Conservation (phyloP, 2,888 invertebrate species). For the Cheilosia variabilis region DNA sequence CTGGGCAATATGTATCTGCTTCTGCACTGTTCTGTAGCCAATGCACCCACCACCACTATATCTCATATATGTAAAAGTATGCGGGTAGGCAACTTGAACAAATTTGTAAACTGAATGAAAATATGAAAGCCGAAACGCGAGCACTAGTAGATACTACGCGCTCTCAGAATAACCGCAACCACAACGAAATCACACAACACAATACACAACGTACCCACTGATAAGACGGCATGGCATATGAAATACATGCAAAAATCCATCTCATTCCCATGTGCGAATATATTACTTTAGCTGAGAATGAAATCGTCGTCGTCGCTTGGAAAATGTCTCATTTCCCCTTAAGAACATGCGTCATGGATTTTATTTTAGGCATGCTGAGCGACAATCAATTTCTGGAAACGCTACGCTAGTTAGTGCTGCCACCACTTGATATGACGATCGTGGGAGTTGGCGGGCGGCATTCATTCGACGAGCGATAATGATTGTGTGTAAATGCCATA, state of each 20-base stretch:
- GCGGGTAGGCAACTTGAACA: constrained; percentile 30
- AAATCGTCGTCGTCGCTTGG: constrained; percentile 38
- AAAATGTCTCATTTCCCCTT: constrained; percentile 71
- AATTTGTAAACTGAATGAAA: background rate
- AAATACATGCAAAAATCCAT: no score
- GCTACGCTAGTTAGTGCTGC: constrained; percentile 3
- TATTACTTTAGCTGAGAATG: background rate
- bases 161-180: background rate
- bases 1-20: constrained; percentile 37
- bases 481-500: constrained; percentile 15
- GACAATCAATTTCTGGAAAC: constrained; percentile 42
- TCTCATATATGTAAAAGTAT: constrained; percentile 28
- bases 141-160: no score
- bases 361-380: constrained; percentile 62
- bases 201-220: background rate
- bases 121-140: background rate
- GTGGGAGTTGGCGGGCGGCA: constrained; percentile 68
- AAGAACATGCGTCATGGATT: constrained; percentile 61
- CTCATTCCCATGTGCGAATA: background rate
- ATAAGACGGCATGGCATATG: background rate
- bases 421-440: constrained; percentile 66
- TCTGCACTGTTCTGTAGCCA: constrained; percentile 20
- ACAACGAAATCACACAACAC: background rate
- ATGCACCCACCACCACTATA: constrained; percentile 18
- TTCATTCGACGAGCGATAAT: constrained; percentile 36